Evolutionary conservation across 2,113 vertebrate species (phyloP), one percentile per base, ranked within the genome.

Genomic region (Psammodynastes pulverulentus): DNA sequence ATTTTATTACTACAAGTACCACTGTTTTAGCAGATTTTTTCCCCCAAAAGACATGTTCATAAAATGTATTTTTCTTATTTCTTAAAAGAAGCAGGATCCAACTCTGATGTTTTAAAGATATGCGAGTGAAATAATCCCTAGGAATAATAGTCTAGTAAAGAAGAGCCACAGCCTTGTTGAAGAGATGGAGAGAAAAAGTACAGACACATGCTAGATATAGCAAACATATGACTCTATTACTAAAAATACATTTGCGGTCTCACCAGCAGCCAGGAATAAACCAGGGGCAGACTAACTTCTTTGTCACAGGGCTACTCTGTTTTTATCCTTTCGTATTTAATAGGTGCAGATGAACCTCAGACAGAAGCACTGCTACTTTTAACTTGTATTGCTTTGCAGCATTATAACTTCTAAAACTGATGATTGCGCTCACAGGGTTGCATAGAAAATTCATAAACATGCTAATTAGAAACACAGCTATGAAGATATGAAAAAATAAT

Each of bases 171-270:
- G 46, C 90, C 92, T 89, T 86, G 45, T 23, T 21, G 85, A 67
- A 1, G 0, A 90, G 84, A 0, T 2, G 92, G 93, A 92, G 72
- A 92, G 26, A 62, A 94, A 89, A 67, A 91, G 90, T 93, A 90
- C 0, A 53, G 94, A 88, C 94, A 92, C 92, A 62, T 84, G 86
- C 34, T 62, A 94, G 91, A 95, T 93, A 93, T 93, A 97, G 96
- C 96, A 95, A 97, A 97, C 96, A 96, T 93, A 96, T 97, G 98
- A 98, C 92, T 95, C 88, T 43, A 45, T n/a, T 92, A 90, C 97
- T 97, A 97, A 98, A 98, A 97, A 97, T 98, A 98, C 93, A 9
- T 46, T n/a, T 87, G 93, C 58, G 88, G 89, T 96, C 96, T 96
- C 94, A 92, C 56, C 21, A 91, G 96, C 87, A 95, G 95, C 96